Evolutionary conservation across 2,113 vertebrate genomes (phyloP).

Genomic region (Eleginops maclovinus): DNA sequence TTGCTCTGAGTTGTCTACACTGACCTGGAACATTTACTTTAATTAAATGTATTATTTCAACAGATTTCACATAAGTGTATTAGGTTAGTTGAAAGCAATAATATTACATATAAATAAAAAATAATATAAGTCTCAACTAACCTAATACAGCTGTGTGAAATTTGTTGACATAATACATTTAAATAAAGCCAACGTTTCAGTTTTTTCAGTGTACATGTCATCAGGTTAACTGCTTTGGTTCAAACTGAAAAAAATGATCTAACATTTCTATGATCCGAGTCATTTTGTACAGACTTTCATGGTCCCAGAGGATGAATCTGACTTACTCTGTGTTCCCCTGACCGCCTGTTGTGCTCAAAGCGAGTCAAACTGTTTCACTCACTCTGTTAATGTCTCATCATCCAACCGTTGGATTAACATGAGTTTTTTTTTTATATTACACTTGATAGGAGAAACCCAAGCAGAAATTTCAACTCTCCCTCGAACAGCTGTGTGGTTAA

Average conservation of each 20-base stretch:
- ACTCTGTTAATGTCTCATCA: not conserved
- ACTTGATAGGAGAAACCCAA: not conserved
- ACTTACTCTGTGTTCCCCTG: not conserved
- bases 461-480: slow-evolving; percentile 32
- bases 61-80: too few species aligned
- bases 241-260: not conserved
- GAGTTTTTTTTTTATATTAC: not conserved
- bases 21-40: too few species aligned
- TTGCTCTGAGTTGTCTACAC: not conserved
- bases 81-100: too few species aligned
- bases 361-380: not conserved
- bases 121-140: too few species aligned
- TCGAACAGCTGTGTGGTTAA: slow-evolving; percentile 69
- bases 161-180: too few species aligned
- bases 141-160: too few species aligned
- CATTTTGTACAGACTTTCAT: not conserved
- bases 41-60: too few species aligned
- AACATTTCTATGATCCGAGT: not conserved
- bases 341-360: not conserved
- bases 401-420: not conserved
- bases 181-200: too few species aligned
- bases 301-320: not conserved
- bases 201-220: too few species aligned
- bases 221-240: not conserved
- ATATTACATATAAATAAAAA: too few species aligned